A percentile compares a stretch with the other conserved stretches of the same genome.
phyloP scores from a whole-genome alignment of 2,797 vertebrate genomes.

The Bovichtus variegatus region DNA sequence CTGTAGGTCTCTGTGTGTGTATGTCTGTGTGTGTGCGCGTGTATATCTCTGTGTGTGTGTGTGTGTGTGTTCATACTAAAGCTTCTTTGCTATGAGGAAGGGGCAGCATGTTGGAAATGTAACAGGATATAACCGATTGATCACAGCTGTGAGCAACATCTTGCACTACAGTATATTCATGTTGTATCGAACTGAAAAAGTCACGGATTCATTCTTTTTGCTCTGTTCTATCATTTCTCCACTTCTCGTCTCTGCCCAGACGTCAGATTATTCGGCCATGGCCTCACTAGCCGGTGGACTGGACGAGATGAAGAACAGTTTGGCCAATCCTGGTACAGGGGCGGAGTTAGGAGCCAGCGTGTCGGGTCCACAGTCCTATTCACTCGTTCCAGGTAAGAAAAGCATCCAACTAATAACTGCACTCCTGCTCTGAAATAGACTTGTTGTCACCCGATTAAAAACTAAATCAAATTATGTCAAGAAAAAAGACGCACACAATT shows the following conservation, averaged over 20 bases:
- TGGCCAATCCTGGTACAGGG: slow-evolving; percentile 91
- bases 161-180: slow-evolving; percentile 15
- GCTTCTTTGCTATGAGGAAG: slow-evolving; percentile 32
- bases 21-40: slow-evolving; percentile 26
- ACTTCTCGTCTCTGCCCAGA: slow-evolving; percentile 82
- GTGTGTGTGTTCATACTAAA: slow-evolving; percentile 35
- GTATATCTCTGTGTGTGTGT: slow-evolving; percentile 28
- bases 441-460: not conserved
- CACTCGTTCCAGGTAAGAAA: slow-evolving; percentile 94
- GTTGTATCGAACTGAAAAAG: slow-evolving; percentile 9
- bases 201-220: slow-evolving; percentile 34
- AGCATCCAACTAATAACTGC: not conserved
- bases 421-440: not conserved
- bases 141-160: slow-evolving; percentile 44
- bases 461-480: not conserved
- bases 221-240: slow-evolving; percentile 24
- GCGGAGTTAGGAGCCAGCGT: slow-evolving; percentile 92
- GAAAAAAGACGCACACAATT: not conserved
- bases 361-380: slow-evolving; percentile 94
- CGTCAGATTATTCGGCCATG: slow-evolving; percentile 96
- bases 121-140: slow-evolving; percentile 42
- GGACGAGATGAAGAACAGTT: slow-evolving; percentile 97
- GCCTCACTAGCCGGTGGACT: slow-evolving; percentile 95
- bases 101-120: slow-evolving; percentile 42
- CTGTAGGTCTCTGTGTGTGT: slow-evolving; percentile 35